These are phyloP conservation scores for Takifugu flavidus DNA, from an alignment of 2,113 vertebrate genomes.

Conservation along the genomic window DNA sequence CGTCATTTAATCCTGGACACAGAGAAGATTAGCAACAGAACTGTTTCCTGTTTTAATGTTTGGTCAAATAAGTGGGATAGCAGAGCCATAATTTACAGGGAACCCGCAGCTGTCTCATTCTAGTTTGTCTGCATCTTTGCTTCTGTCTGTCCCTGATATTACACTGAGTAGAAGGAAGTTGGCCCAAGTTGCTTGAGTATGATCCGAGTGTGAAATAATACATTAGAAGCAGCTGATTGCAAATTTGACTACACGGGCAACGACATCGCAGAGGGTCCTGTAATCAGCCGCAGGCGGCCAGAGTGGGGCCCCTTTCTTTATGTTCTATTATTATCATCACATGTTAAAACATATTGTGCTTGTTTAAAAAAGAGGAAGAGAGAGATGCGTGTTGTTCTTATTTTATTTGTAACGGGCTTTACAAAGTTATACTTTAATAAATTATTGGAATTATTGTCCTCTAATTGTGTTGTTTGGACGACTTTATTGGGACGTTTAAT, in stretches of 20 bases:
- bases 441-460: conserved; percentile 73
- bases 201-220: conserved; percentile 15
- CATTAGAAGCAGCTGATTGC: conserved; percentile 23
- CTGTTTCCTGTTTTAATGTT: conserved; percentile 22
- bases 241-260: conserved; percentile 43
- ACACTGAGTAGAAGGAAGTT: conserved; percentile 55
- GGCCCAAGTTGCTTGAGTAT: conserved; percentile 32
- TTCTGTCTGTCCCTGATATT: conserved; percentile 63
- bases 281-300: conserved; percentile 88
- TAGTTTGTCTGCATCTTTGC: conserved; percentile 50
- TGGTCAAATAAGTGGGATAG: conserved; percentile 19
- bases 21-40: too few relatives aligned
- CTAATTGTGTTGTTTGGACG: conserved; percentile 19
- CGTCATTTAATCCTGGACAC: too few relatives aligned
- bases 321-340: conserved; percentile 63
- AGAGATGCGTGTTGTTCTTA: conserved; percentile 65
- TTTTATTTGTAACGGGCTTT: conserved; percentile 90
- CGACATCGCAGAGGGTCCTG: conserved; percentile 68
- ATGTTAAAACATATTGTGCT: conserved; percentile 73
- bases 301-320: conserved; percentile 72
- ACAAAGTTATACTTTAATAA: conserved; percentile 88
- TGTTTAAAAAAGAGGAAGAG: conserved; percentile 69
- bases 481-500: conserved; percentile 15
- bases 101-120: conserved; percentile 47
- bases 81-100: conserved; percentile 51